Evolutionary conservation across 2,113 vertebrate species (phyloP).

Genomic region (Nerophis ophidion): DNA sequence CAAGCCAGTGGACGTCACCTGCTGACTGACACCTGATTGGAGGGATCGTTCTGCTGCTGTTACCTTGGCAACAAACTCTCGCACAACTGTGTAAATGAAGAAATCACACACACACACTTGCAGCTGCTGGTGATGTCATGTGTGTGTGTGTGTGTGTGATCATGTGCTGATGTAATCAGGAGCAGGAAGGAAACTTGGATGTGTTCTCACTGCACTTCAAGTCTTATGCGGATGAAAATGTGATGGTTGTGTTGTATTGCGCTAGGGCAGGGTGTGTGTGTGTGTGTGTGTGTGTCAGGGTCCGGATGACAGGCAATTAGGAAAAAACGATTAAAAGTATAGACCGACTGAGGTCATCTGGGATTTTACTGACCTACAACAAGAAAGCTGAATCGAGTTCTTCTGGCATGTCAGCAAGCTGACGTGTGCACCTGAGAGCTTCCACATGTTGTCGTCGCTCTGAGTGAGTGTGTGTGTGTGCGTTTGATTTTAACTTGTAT

Average conservation of each 20-base stretch:
- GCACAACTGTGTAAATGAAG: constrained; percentile 6
- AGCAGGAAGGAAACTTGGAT: constrained; percentile 62
- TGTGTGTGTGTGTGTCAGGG: background rate
- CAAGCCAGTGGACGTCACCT: too few relatives aligned
- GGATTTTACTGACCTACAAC: constrained; percentile 12
- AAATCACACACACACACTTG: constrained; percentile 14
- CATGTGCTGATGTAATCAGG: constrained; percentile 71
- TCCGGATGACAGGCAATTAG: constrained; percentile 43
- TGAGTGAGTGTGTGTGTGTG: background rate
- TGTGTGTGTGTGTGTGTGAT: constrained; percentile 24
- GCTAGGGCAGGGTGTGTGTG: background rate
- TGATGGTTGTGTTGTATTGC: constrained; percentile 32
- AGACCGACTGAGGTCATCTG: constrained; percentile 13
- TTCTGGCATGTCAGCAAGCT: background rate
- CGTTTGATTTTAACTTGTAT: background rate
- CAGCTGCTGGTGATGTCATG: constrained; percentile 64
- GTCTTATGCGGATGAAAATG: constrained; percentile 49
- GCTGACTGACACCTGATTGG: constrained; percentile 1
- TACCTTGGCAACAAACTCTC: constrained; percentile 24
- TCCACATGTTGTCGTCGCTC: constrained; percentile 1
- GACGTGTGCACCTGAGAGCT: constrained; percentile 3
- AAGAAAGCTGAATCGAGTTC: background rate
- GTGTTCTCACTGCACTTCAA: constrained; percentile 43
- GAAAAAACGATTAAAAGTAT: constrained; percentile 39
- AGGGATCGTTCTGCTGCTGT: constrained; percentile 8